Base-by-base conservation (phyloP, 2,797 vertebrate species). In the Margarornis squamiger region DNA sequence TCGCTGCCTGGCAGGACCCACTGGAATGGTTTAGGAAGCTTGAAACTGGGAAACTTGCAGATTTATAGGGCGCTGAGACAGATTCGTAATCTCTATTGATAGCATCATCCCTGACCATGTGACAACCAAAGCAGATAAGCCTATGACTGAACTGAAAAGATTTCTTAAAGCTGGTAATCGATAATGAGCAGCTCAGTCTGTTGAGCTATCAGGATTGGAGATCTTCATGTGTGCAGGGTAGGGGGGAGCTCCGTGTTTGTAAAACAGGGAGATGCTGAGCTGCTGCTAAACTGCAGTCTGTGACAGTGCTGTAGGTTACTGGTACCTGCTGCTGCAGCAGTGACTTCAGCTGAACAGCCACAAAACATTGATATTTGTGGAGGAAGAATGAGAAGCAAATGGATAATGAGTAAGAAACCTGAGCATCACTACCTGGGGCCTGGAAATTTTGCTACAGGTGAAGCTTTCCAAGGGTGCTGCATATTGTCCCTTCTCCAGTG, bases 101-200 rank as follows among this genome's bases (percentile, higher is more conserved):
- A 92, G 91, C 92, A 92, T 97, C 93, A 92, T 96, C 91, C 95
- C 85, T 3, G 1, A 92, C 72, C 96, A 90, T 38, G 88, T 95
- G 96, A 97, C 87, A 68, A 85, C 66, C 85, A 94, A 96, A 97
- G 89, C 67, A 95, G 92, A 96, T 92, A 96, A 95, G 95, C 91
- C 95, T 93, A 71, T 46, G 93, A 95, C 86, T 97, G 92, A 96
- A 91, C 62, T 76, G 90, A 77, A 84, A 88, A 96, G 96, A 93
- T 97, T 97, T 97, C 88, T 93, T 96, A 97, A 97, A 97, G 94
- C 97, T 96, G 92, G 97, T 92, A 94, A 94, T 96, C 92, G 6
- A 95, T 94, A 93, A 34, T 96, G 94, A 97, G 75, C 51, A 94
- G 92, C 93, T 97, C 95, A 97, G 88, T 22, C 62, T 87, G 83